Conservation (phyloP, 2,888 invertebrate genomes). For the Teleogryllus oceanicus region DNA sequence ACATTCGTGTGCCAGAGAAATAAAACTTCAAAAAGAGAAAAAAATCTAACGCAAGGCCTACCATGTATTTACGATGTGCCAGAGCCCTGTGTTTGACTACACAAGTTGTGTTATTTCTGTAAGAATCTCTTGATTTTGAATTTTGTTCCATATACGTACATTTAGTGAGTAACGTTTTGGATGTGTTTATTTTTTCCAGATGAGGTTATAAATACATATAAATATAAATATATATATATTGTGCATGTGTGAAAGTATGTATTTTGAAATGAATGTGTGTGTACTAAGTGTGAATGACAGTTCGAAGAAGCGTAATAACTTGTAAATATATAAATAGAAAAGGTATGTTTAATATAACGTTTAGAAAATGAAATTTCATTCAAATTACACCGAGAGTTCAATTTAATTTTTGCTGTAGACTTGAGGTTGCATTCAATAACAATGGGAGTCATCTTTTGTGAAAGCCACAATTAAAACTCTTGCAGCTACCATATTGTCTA, state of each 20-base stretch:
- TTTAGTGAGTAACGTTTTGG: conserved; percentile 19
- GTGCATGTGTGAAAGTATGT: conserved; percentile 12
- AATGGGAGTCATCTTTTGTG: neutral
- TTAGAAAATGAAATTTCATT: conserved; percentile 18
- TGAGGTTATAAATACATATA: conserved; percentile 1
- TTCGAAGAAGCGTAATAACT: conserved; percentile 5
- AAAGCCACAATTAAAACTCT: neutral
- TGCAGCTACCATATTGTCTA: conserved; percentile 4
- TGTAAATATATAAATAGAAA: conserved; percentile 29
- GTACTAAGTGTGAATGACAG: conserved; percentile 24
- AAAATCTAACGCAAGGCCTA: conserved; percentile 9
- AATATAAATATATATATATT: conserved; percentile 18
- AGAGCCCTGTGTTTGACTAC: conserved; percentile 10
- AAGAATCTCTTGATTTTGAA: neutral
- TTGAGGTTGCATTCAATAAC: neutral
- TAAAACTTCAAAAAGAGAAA: neutral
- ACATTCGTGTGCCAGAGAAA: neutral
- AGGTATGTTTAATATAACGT: conserved; percentile 29
- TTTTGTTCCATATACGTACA: conserved; percentile 29
- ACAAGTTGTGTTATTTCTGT: conserved; percentile 18
- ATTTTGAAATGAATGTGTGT: conserved; percentile 19
- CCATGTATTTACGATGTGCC: conserved; percentile 1
- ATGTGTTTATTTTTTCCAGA: neutral
- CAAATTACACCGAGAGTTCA: conserved; percentile 5
- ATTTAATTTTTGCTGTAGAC: conserved; percentile 19